Evolutionary conservation across 2,113 vertebrate genomes (phyloP), one percentile per base, ranked within the genome.

Genomic region (Vicugna pacos): DNA sequence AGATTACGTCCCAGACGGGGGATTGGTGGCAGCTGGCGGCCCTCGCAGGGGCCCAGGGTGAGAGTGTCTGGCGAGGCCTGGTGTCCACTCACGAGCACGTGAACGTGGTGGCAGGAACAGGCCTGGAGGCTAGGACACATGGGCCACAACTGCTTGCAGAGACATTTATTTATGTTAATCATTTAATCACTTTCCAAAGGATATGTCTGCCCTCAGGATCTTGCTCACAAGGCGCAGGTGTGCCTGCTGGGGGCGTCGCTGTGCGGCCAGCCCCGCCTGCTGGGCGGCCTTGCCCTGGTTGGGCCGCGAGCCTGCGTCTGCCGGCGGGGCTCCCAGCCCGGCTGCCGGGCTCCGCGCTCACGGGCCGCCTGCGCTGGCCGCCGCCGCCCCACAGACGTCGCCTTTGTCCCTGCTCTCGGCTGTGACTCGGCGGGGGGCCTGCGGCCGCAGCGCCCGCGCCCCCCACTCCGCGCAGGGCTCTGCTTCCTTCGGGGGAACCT

Each of bases 1-100:
- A 5, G 20, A n/a, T 32, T 2, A 3, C 16, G 9, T 56, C 22
- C 32, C 35, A 19, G 9, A 65, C 2, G 28, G 9, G 48, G 35
- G 10, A 14, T 3, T 30, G 75, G 13, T 3, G 9, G 24, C 4
- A 1, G 16, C 4, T 0, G 5, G 0, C 0, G 5, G 19, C 17
- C 12, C 2, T 12, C 54, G 0, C 14, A 0, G 10, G 35, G 26
- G 35, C 11, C 14, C 0, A 0, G 82, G 35, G 3, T 10, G 17
- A 19, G 30, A 28, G 50, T 15, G 0, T 28, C 28, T 8, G 38
- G 70, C 13, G 1, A 35, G 4, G 32, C 22, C 4, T 22, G 32
- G 73, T 20, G 19, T 42, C 54, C 22, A 46, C 65, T 64, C 42
- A 3, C 0, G 26, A 28, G 1, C 1, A 1, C 9, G 1, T 0